Evolutionary conservation across 2,888 invertebrate species (phyloP), one percentile per base, ranked within the genome.

Genomic region (Epiblema foenella): DNA sequence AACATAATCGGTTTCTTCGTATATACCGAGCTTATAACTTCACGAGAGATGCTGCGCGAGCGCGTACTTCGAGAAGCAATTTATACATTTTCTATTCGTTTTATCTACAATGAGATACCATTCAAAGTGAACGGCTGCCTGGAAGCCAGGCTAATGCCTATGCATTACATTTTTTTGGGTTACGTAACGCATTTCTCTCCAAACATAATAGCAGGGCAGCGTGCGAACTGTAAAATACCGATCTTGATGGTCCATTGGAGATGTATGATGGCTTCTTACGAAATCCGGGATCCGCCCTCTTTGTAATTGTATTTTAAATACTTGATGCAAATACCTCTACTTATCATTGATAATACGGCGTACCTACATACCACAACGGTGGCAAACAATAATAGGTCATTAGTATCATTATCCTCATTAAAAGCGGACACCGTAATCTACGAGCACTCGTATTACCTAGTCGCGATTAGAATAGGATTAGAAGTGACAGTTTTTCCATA

Each of bases 1-100:
- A 33, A 33, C 29, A 29, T 29, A 57, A 8, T 17, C 2, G 17
- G 5, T 49, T 49, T 49, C 7, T 46, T 37, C 15, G 59, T 68
- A 54, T 57, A 42, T 11, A 68, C 54, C 18, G 18, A 20, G 52
- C 65, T 58, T 29, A n/a, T 4, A 39, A 49, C 49, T 8, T 49
- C 37, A 58, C 37, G 51, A 64, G 52, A 42, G 69, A 60, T 66
- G 79, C 75, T 77, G 75, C 74, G 68, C 72, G 42, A 73, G 74
- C 77, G 84, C 84, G 85, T 84, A 86, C 83, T 82, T 81, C 86
- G 81, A 85, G 85, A 84, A 87, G 87, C 86, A 87, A 88, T 88
- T 89, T 87, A 87, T 88, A 85, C 87, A 87, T 89, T 88, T 87
- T 84, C 85, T 87, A 87, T 88, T 85, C 85, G 83, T 82, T 83